Percentiles rank a stretch among this genome's conserved stretches.
phyloP scores from a whole-genome alignment of 2,797 vertebrate species.

The Girardinus metallicus region DNA sequence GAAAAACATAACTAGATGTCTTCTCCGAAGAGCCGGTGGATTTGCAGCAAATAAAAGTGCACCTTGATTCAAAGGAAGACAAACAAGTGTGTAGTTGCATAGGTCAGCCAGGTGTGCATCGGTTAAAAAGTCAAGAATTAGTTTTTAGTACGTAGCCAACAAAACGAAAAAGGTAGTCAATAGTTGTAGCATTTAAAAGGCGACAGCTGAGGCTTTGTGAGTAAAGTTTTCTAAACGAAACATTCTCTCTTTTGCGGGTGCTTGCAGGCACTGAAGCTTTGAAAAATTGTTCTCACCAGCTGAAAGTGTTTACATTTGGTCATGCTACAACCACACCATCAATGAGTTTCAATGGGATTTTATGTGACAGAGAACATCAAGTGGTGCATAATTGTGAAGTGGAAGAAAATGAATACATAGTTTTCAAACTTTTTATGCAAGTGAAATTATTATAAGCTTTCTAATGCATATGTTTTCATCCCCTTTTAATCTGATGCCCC shows the following conservation, averaged over 20 bases:
- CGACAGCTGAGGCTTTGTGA: background rate
- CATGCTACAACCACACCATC: background rate
- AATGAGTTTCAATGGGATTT: background rate
- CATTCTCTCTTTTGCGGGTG: background rate
- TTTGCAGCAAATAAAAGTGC: slow-evolving; percentile 15
- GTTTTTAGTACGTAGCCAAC: background rate
- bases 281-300: background rate
- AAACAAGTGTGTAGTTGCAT: slow-evolving; percentile 19
- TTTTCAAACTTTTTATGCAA: background rate
- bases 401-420: background rate
- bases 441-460: background rate
- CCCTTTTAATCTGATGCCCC: background rate
- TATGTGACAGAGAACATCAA: background rate
- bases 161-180: slow-evolving; percentile 17
- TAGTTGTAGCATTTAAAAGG: slow-evolving; percentile 4
- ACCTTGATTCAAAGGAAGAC: slow-evolving; percentile 6
- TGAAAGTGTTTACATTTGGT: background rate
- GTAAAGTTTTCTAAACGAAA: background rate
- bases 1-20: background rate
- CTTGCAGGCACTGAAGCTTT: slow-evolving; percentile 15
- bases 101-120: background rate
- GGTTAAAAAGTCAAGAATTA: background rate
- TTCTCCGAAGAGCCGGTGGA: slow-evolving; percentile 17
- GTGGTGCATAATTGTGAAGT: background rate
- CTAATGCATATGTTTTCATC: background rate